phyloP scores from a whole-genome alignment of 2,797 vertebrate genomes.

The Selene dorsalis region DNA sequence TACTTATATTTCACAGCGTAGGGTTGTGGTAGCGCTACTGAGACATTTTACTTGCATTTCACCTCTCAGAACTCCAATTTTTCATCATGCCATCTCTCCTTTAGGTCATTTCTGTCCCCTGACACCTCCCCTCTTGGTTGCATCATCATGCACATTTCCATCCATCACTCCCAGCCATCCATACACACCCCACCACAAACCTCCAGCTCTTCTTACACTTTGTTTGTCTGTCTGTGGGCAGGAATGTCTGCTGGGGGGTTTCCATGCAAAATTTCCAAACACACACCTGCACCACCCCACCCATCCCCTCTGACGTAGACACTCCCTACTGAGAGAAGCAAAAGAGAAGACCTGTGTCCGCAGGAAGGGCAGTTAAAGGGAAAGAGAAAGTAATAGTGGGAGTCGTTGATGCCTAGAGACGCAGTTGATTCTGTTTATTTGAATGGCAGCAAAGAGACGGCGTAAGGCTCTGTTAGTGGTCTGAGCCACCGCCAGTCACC shows the following conservation, averaged over 20 bases:
- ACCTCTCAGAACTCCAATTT: not conserved
- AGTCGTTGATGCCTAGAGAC: constrained; percentile 39
- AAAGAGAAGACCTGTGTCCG: constrained; percentile 35
- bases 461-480: constrained; percentile 58
- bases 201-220: constrained; percentile 19
- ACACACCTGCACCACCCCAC: constrained; percentile 60
- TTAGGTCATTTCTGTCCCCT: constrained; percentile 7
- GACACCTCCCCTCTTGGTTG: constrained; percentile 10
- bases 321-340: constrained; percentile 19
- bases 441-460: constrained; percentile 50
- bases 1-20: not conserved
- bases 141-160: constrained; percentile 45
- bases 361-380: constrained; percentile 29
- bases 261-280: constrained; percentile 46
- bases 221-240: constrained; percentile 39
- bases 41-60: not conserved
- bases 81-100: constrained; percentile 3
- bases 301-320: constrained; percentile 42
- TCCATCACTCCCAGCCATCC: constrained; percentile 33
- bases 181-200: constrained; percentile 23
- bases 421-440: constrained; percentile 73
- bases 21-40: not conserved
- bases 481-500: constrained; percentile 51
- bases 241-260: constrained; percentile 60
- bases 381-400: constrained; percentile 14